phyloP scores from a whole-genome alignment of 1,140 invertebrate genomes.

The Contarinia nasturtii region DNA sequence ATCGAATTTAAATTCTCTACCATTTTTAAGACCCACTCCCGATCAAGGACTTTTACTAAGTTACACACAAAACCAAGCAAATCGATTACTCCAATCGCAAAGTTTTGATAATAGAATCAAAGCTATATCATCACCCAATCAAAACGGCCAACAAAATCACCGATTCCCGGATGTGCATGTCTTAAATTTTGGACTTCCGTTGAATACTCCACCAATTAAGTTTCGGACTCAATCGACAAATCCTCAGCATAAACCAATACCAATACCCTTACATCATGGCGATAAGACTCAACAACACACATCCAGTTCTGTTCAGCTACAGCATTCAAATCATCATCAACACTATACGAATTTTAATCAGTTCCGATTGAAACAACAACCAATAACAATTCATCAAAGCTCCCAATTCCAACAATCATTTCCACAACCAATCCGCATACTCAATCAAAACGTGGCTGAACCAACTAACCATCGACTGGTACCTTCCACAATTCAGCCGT shows the following conservation, averaged over 20 bases:
- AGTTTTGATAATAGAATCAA: not conserved
- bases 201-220: slow-evolving; percentile 1
- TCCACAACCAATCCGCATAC: slow-evolving; percentile 13
- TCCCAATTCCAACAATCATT: slow-evolving; percentile 14
- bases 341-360: slow-evolving; percentile 19
- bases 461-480: slow-evolving; percentile 4
- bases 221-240: slow-evolving; percentile 1
- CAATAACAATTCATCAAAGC: slow-evolving; percentile 5
- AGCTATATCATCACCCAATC: not conserved
- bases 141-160: not conserved
- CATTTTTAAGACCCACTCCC: too few species aligned
- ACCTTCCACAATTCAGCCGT: slow-evolving; percentile 6
- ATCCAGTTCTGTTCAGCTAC: slow-evolving; percentile 8
- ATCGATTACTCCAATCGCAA: too few species aligned
- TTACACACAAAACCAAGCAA: too few species aligned
- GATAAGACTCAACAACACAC: slow-evolving; percentile 2
- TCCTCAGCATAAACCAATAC: slow-evolving; percentile 10
- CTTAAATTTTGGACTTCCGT: not conserved
- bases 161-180: not conserved
- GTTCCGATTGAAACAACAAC: slow-evolving; percentile 25
- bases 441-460: slow-evolving; percentile 11
- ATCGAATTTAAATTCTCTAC: too few species aligned
- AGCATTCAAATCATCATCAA: slow-evolving; percentile 7
- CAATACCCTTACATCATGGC: slow-evolving; percentile 8
- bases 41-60: too few species aligned